Evolutionary conservation across 2,113 vertebrate species (phyloP), one percentile per base, ranked within the genome.

Genomic region (Rhombomys opimus): DNA sequence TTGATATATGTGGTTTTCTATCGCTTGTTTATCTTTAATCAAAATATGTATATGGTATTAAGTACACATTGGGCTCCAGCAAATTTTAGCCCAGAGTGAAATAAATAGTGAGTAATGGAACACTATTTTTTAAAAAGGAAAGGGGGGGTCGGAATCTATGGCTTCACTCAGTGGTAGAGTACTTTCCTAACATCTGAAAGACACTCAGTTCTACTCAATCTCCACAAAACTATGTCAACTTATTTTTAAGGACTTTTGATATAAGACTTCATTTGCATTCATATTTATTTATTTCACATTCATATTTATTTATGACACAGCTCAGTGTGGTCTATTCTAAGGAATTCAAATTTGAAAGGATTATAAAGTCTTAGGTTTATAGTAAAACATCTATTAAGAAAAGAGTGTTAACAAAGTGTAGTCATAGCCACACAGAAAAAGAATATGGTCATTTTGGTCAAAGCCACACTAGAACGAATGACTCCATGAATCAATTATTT

Each of bases 11-110:
- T 84, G 22, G 25, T 23, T 87, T 91, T 61, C 5, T 86, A 88
- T 68, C 96, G 25, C 61, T 87, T 91, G 5, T 70, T 96, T 89
- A 86, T 94, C 85, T 90, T 90, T 93, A 89, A 82, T 38, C 76
- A 96, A 96, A 90, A 61, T 59, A 35, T 6, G 8, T 72, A 38
- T 8, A 5, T 92, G 14, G 35, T 70, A 70, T 70, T 2, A 35
- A 70, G 35, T 70, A 17, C 38, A 38, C 38, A 38, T 73, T 73
- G 20, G 70, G 8, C 18, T 23, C 2, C 20, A 41, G 20, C 22
- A 75, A 75, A 25, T 23, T 41, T 41, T 41, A 12, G 38, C n/a
- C 9, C n/a, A n/a, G 9, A 54, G 50, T n/a, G n/a, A 38, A 20
- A 13, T 81, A 81, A 20, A 38, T 41, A 61, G 3, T 86, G 15